Evolutionary conservation across 2,113 vertebrate genomes (phyloP).

Genomic region (Eurypyga helias): DNA sequence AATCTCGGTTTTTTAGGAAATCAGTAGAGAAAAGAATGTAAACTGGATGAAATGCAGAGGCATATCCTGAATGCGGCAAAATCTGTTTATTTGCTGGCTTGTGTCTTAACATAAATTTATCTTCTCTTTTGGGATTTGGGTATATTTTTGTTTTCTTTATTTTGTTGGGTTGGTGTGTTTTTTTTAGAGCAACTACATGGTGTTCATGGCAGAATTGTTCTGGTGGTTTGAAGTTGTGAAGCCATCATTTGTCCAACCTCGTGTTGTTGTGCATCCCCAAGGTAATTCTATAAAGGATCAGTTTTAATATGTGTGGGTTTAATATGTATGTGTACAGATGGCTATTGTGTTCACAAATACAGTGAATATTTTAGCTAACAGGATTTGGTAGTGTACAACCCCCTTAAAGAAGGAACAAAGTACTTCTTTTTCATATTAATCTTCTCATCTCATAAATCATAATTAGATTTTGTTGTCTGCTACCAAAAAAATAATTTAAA

Average conservation of each 20-base stretch:
- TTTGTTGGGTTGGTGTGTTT: background rate
- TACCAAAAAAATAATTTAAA: constrained; percentile 5
- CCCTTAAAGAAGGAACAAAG: background rate
- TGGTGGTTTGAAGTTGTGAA: constrained; percentile 98
- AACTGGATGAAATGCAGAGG: background rate
- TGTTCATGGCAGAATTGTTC: constrained; percentile 97
- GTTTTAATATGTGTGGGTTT: background rate
- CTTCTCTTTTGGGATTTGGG: no score
- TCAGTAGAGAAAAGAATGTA: background rate
- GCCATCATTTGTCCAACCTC: constrained; percentile 92
- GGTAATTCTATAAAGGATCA: constrained; percentile 60
- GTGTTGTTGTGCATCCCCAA: constrained; percentile 77
- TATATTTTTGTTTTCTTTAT: background rate
- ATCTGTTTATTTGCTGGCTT: background rate
- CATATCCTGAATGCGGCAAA: background rate
- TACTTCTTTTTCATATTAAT: background rate
- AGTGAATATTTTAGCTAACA: background rate
- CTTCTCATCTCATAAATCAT: constrained; percentile 8
- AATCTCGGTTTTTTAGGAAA: background rate
- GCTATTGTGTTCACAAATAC: background rate
- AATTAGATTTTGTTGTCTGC: background rate
- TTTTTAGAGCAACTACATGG: constrained; percentile 93
- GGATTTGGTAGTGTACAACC: background rate
- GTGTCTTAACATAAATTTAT: background rate
- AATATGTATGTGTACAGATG: background rate